Conservation (phyloP, 2,797 vertebrate genomes). For the Pantherophis alleghaniensis region DNA sequence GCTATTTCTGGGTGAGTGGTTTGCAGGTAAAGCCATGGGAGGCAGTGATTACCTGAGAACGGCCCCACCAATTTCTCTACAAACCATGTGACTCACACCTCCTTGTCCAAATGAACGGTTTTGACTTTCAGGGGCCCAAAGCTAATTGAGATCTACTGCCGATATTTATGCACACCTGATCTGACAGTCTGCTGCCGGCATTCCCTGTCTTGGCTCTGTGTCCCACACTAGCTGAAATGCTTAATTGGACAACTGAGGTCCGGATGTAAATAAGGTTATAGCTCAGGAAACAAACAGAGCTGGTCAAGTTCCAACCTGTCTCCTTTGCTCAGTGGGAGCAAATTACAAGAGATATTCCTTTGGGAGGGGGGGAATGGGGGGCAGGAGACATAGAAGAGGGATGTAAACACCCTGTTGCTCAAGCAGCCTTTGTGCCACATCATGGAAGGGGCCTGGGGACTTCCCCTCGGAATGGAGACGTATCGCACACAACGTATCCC, state of each 20-base stretch:
- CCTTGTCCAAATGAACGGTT: not conserved
- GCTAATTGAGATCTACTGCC: not conserved
- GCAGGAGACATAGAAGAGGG: not conserved
- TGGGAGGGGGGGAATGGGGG: not conserved
- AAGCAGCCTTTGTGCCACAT: not conserved
- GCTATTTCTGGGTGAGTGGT: not conserved
- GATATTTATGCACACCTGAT: not conserved
- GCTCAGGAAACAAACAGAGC: not conserved
- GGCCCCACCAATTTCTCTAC: not conserved
- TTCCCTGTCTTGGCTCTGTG: fast-evolving
- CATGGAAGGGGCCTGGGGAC: not conserved
- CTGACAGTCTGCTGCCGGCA: fast-evolving
- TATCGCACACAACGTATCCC: not conserved
- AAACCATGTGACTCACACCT: not conserved
- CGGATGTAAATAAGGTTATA: not conserved
- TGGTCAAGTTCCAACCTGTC: not conserved
- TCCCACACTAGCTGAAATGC: fast-evolving
- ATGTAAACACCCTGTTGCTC: not conserved
- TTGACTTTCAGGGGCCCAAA: fast-evolving
- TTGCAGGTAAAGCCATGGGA: not conserved
- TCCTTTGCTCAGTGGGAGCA: not conserved
- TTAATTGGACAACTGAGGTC: not conserved
- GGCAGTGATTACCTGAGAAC: not conserved
- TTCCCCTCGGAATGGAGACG: not conserved
- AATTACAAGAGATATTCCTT: not conserved